phyloP scores from a whole-genome alignment of 2,113 vertebrate genomes.

The Speoplatyrhinus poulsoni region DNA sequence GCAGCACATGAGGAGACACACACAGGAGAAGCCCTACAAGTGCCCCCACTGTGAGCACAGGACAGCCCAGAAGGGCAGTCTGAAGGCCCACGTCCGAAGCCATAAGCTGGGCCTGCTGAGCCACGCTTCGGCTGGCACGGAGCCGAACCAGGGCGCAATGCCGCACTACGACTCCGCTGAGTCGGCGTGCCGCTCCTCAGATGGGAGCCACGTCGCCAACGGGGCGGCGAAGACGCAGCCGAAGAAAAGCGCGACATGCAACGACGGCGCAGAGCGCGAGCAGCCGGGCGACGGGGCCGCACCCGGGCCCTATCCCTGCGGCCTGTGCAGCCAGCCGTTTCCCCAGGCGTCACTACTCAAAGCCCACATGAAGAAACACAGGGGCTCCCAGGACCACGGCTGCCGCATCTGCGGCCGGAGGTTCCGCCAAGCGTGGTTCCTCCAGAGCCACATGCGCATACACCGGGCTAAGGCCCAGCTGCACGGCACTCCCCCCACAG shows the following conservation, averaged over 20 bases:
- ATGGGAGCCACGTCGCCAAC: constrained; percentile 82
- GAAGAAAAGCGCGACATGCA: constrained; percentile 63
- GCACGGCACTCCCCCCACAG: constrained; percentile 80
- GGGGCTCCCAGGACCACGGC: constrained; percentile 87
- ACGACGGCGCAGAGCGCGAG: constrained; percentile 7
- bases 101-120: constrained; percentile 89
- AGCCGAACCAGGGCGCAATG: constrained; percentile 75
- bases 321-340: constrained; percentile 90
- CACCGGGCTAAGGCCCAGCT: constrained; percentile 86
- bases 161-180: constrained; percentile 78
- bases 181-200: constrained; percentile 77
- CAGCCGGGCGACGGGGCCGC: constrained; percentile 64
- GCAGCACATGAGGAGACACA: constrained; percentile 97
- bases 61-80: constrained; percentile 94
- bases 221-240: constrained; percentile 72
- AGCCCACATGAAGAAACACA: constrained; percentile 94
- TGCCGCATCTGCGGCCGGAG: constrained; percentile 94
- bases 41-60: constrained; percentile 96
- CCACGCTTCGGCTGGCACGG: constrained; percentile 76
- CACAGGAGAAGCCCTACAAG: constrained; percentile 94
- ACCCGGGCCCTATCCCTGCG: constrained; percentile 81
- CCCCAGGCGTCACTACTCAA: constrained; percentile 92
- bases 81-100: constrained; percentile 94
- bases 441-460: constrained; percentile 98
- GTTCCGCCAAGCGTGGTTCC: constrained; percentile 97